Evolutionary conservation across 2,113 vertebrate species (phyloP).

Genomic region (Hippocampus barbouri): DNA sequence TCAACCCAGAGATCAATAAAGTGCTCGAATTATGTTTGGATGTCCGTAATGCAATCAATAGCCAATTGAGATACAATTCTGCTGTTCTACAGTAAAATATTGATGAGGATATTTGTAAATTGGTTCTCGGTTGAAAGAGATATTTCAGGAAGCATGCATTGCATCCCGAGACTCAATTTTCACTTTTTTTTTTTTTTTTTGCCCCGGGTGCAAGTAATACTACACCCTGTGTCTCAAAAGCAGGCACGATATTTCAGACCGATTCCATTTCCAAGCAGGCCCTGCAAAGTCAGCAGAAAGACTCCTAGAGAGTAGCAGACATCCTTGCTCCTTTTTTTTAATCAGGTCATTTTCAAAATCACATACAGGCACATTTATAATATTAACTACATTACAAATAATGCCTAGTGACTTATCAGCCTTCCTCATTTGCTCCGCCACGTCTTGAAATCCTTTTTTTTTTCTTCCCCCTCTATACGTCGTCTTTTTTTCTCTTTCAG

Average conservation of each 20-base stretch:
- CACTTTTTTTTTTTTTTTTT: slow-evolving; percentile 10
- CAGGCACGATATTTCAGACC: slow-evolving; percentile 41
- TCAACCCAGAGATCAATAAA: slow-evolving; percentile 26
- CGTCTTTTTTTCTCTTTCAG: no score
- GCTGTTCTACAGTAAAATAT: neutral
- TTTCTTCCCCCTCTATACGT: no score
- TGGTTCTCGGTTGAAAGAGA: neutral
- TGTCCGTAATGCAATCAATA: slow-evolving; percentile 25
- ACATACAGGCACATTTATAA: neutral
- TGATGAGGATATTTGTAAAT: neutral
- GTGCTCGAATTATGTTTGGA: slow-evolving; percentile 24
- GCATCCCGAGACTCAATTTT: slow-evolving; percentile 13
- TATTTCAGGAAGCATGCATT: neutral
- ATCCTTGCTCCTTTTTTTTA: neutral
- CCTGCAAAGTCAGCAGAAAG: slow-evolving; percentile 34
- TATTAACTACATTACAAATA: neutral
- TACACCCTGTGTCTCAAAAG: slow-evolving; percentile 19
- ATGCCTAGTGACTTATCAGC: neutral
- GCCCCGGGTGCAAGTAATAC: slow-evolving; percentile 4
- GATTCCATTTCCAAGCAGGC: slow-evolving; percentile 45
- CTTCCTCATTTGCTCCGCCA: no score
- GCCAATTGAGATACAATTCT: slow-evolving; percentile 28
- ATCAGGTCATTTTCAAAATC: neutral
- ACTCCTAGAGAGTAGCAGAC: slow-evolving; percentile 14
- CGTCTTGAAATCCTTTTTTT: no score